These are phyloP conservation scores for Rhopalosiphum padi DNA, from an alignment of 1,140 invertebrate species.

Conservation along the genomic window DNA sequence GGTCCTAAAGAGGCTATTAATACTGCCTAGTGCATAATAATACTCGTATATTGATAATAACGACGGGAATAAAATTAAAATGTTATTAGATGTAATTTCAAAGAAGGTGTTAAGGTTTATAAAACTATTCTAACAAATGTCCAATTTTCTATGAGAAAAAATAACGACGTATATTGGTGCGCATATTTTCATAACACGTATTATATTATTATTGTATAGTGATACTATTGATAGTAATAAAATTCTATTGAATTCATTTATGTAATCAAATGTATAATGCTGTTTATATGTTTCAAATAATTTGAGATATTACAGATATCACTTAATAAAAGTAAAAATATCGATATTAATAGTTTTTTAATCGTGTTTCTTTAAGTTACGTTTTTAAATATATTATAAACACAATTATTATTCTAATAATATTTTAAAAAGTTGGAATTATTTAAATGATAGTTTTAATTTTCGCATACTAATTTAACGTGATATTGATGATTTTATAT, in stretches of 20 bases:
- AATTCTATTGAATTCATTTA: too few relatives aligned
- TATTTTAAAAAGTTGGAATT: neutral
- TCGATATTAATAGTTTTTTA: neutral
- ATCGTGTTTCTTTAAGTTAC: neutral
- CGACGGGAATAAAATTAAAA: neutral
- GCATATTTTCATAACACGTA: neutral
- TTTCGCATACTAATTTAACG: neutral
- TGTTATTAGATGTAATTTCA: neutral
- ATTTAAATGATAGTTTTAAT: neutral
- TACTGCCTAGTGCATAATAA: neutral
- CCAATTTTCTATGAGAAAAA: neutral
- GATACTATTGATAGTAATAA: too few relatives aligned
- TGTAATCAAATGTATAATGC: too few relatives aligned
- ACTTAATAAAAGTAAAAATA: neutral
- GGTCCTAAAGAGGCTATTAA: neutral
- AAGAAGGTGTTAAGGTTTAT: neutral
- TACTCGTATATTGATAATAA: neutral
- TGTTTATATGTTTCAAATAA: neutral
- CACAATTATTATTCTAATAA: neutral
- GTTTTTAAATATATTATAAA: neutral
- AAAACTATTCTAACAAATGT: neutral
- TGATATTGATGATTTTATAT: neutral
- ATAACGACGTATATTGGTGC: neutral
- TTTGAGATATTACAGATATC: neutral
- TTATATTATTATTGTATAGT: neutral